Conservation (phyloP, 1,140 invertebrate genomes). For the Frieseomelitta varia region DNA sequence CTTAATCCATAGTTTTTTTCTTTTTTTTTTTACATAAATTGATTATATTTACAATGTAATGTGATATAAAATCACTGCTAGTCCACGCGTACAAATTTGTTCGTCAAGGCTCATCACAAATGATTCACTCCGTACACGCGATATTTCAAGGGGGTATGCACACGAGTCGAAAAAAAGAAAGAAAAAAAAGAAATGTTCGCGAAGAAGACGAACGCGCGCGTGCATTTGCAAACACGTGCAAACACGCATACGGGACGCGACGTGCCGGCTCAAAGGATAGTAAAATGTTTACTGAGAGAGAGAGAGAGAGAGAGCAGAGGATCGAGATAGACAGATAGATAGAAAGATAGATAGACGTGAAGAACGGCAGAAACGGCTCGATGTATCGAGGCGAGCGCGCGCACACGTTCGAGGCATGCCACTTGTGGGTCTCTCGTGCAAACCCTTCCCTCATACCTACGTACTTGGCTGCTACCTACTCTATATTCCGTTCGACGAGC, state of each 20-base stretch:
- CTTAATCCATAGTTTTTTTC: no score
- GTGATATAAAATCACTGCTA: no score
- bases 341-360: constrained; percentile 4
- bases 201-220: background rate
- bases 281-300: constrained; percentile 41
- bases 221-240: background rate
- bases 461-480: constrained; percentile 57
- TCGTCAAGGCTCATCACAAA: no score
- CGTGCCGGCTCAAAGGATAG: constrained; percentile 40
- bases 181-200: no score
- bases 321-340: background rate
- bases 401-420: constrained; percentile 58
- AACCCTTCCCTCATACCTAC: constrained; percentile 54
- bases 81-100: no score
- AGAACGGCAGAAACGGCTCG: background rate
- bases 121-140: no score
- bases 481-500: constrained; percentile 71
- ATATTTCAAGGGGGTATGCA: no score
- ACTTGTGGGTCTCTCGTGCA: constrained; percentile 69
- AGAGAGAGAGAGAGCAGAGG: constrained; percentile 11
- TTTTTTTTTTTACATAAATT: no score
- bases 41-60: no score
- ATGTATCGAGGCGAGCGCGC: constrained; percentile 37
- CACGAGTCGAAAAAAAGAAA: background rate
- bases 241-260: background rate